A percentile compares a stretch with the other conserved stretches of the same genome.
These are phyloP conservation scores for Choristoneura rosaceana DNA, from an alignment of 2,888 invertebrate species.

Conservation along the genomic window DNA sequence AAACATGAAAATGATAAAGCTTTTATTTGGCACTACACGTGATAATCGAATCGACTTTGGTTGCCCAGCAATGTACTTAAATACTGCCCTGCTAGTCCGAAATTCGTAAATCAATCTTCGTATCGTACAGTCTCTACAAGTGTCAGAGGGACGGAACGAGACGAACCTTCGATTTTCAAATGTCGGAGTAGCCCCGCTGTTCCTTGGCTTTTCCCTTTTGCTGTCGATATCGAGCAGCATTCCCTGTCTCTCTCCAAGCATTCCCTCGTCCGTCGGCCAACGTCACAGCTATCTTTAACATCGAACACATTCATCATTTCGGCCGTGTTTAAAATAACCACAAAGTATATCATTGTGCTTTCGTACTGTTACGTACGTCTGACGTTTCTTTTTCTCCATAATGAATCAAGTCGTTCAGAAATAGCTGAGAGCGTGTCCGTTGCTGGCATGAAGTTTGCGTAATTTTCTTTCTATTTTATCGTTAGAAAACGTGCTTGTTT, in stretches of 20 bases:
- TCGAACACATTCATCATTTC: conserved; percentile 29
- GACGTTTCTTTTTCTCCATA: conserved; percentile 53
- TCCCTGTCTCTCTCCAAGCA: neutral
- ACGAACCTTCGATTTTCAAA: too few species aligned
- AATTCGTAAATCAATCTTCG: too few species aligned
- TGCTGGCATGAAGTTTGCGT: conserved; percentile 53
- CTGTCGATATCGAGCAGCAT: neutral
- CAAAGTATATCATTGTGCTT: conserved; percentile 40
- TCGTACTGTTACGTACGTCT: conserved; percentile 47
- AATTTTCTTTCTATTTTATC: conserved; percentile 44
- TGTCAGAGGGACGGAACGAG: too few species aligned
- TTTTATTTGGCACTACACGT: too few species aligned
- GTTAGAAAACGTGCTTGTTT: conserved; percentile 7
- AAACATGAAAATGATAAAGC: too few species aligned
- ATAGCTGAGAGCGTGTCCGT: conserved; percentile 58
- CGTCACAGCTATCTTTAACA: conserved; percentile 32
- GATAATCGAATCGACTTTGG: too few species aligned
- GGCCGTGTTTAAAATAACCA: conserved; percentile 29
- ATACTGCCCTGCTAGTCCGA: too few species aligned
- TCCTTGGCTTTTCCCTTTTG: too few species aligned
- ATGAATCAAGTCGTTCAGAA: conserved; percentile 62
- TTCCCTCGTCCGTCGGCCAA: conserved; percentile 3
- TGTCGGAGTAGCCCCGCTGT: too few species aligned
- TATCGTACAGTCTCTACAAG: too few species aligned
- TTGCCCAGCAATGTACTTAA: too few species aligned